These are phyloP conservation scores for Basileuterus tristriatus DNA, from an alignment of 2,797 vertebrate species.

Conservation along the genomic window DNA sequence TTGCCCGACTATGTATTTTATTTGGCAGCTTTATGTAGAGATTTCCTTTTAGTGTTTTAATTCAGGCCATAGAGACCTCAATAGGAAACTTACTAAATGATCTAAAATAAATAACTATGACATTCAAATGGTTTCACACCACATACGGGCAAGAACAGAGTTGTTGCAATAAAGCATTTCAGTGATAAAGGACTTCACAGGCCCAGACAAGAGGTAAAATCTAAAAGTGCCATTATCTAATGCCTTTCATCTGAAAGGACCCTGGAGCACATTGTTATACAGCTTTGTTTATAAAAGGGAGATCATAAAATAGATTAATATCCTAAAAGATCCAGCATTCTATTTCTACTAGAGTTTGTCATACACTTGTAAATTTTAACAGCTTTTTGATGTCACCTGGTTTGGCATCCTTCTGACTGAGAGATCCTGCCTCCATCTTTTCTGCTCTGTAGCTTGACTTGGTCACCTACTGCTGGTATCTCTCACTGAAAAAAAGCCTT, in stretches of 20 bases:
- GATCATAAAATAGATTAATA: slow-evolving; percentile 23
- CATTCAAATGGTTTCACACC: slow-evolving; percentile 8
- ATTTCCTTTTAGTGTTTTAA: slow-evolving; percentile 10
- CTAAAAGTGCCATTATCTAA: background rate
- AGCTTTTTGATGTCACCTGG: background rate
- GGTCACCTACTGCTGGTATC: background rate
- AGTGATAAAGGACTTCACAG: background rate
- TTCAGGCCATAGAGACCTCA: background rate
- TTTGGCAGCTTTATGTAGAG: background rate
- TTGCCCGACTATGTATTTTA: background rate
- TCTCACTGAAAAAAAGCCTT: background rate
- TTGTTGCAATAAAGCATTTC: background rate
- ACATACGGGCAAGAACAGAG: background rate
- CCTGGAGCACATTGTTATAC: background rate
- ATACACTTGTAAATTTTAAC: background rate
- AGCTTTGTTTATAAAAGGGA: slow-evolving; percentile 5
- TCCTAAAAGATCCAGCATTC: background rate
- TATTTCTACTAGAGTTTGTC: background rate
- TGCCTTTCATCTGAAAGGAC: slow-evolving; percentile 16
- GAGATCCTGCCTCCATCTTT: background rate
- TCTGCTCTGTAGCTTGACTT: background rate
- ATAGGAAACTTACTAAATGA: background rate
- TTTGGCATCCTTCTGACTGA: background rate
- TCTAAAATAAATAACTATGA: slow-evolving; percentile 26
- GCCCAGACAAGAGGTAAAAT: slow-evolving; percentile 38